Percentiles rank a stretch among this genome's conserved stretches.
Conservation (phyloP, 2,113 vertebrate genomes). For the Cinclus cinclus region DNA sequence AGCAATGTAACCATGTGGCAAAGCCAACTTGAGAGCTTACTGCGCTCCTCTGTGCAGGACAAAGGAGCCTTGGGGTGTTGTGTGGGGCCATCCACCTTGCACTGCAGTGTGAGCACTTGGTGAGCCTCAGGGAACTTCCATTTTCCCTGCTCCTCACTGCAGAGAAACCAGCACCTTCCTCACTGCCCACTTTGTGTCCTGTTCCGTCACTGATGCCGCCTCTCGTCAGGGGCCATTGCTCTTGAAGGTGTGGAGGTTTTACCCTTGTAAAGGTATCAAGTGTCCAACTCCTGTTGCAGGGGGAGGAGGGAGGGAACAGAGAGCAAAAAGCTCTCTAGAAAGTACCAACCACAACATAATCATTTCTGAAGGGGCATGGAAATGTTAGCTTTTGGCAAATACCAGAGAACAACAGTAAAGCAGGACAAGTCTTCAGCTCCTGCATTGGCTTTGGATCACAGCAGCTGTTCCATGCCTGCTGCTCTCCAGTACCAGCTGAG, state of each 20-base stretch:
- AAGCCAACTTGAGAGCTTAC: neutral
- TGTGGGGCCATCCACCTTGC: neutral
- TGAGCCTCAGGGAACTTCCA: neutral
- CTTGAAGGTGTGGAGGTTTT: neutral
- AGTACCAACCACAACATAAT: neutral
- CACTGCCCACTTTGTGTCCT: neutral
- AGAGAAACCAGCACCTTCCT: neutral
- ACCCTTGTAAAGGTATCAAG: neutral
- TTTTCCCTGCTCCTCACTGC: neutral
- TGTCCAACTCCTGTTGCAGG: neutral
- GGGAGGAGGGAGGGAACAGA: neutral
- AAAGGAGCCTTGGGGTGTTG: neutral
- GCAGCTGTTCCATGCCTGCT: neutral
- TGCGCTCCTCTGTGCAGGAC: too few species aligned
- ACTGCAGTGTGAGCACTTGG: rapidly evolving
- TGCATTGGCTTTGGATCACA: rapidly evolving
- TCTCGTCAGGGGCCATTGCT: neutral
- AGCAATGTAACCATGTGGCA: neutral
- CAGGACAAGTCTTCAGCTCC: neutral
- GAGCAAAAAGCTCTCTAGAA: neutral
- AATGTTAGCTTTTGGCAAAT: neutral
- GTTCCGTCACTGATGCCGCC: neutral
- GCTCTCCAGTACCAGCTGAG: rapidly evolving
- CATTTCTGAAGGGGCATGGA: neutral
- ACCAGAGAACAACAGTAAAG: neutral